A percentile compares a stretch with the other conserved stretches of the same genome.
Conservation (phyloP, 2,113 vertebrate species). For the Mola mola region DNA sequence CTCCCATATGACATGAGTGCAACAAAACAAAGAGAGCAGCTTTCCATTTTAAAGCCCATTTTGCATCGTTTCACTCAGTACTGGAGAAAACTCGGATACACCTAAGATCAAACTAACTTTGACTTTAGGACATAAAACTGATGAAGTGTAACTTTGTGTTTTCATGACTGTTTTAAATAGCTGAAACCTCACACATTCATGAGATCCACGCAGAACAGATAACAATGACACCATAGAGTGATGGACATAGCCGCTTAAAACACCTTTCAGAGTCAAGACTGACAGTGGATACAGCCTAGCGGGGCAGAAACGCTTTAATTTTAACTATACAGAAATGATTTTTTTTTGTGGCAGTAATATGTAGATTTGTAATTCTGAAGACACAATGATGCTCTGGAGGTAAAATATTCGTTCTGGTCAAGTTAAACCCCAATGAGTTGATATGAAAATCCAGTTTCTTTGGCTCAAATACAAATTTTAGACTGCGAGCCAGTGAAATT, state of each 20-base stretch:
- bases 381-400: conserved; percentile 55
- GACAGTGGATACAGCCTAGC: background rate
- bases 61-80: conserved; percentile 24
- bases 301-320: background rate
- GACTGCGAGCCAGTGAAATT: conserved; percentile 65
- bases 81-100: too few species aligned
- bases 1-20: conserved; percentile 55
- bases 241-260: background rate
- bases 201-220: too few species aligned
- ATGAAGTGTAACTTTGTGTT: too few species aligned
- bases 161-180: too few species aligned
- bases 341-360: background rate
- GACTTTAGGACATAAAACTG: too few species aligned
- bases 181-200: too few species aligned
- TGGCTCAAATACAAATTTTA: conserved; percentile 34
- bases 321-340: background rate
- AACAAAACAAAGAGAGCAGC: conserved; percentile 53
- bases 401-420: conserved; percentile 40
- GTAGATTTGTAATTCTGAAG: conserved; percentile 15
- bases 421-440: conserved; percentile 46
- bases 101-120: too few species aligned
- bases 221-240: too few species aligned
- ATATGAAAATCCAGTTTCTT: conserved; percentile 48
- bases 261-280: conserved; percentile 1
- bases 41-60: conserved; percentile 41